Conservation (phyloP, 1,140 invertebrate genomes). For the Sesamia nonagrioides region DNA sequence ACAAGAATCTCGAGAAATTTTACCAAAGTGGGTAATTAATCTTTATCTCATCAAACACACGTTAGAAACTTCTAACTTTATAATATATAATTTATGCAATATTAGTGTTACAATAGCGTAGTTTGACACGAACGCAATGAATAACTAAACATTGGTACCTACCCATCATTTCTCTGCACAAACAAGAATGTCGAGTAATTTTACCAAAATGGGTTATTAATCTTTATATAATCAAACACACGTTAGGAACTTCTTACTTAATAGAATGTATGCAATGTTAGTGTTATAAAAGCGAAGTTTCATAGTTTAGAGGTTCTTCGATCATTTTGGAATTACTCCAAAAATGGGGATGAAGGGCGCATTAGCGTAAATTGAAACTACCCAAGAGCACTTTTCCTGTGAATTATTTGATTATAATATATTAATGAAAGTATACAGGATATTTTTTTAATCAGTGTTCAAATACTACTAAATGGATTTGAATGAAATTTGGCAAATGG, state of each 20-base stretch:
- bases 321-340: no score
- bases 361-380: no score
- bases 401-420: no score
- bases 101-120: neutral
- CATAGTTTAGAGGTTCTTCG: neutral
- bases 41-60: neutral
- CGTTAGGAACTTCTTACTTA: neutral
- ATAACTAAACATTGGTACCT: neutral
- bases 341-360: neutral
- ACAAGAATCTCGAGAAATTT: neutral
- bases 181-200: neutral
- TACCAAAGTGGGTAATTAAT: constrained; percentile 17
- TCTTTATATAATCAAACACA: neutral
- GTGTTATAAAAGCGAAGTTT: neutral
- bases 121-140: neutral
- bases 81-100: neutral
- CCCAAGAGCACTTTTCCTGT: no score
- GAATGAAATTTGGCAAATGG: no score
- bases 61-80: constrained; percentile 5
- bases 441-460: no score
- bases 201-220: constrained; percentile 5
- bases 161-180: neutral
- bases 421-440: no score
- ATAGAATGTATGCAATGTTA: neutral
- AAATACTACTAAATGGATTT: no score